Percentiles rank a stretch among this genome's conserved stretches.
Evolutionary conservation across 1,140 invertebrate genomes (phyloP).

Genomic region (Neodiprion pinetum): DNA sequence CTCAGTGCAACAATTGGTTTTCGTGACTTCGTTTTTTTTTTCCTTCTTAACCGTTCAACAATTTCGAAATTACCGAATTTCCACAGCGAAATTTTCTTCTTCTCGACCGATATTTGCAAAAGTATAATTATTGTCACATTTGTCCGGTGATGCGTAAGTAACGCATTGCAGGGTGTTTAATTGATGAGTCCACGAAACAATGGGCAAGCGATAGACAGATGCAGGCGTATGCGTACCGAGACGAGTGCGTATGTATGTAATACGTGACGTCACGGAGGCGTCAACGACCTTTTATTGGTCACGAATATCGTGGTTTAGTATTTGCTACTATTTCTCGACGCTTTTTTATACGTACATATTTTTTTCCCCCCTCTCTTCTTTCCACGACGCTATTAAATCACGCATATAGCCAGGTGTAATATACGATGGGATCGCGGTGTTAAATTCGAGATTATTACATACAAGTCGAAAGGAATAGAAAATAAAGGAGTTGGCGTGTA

Average conservation of each 20-base stretch:
- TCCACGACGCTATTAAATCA: too few relatives aligned
- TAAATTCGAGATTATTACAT: background rate
- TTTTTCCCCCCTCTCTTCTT: background rate
- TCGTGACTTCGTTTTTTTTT: too few relatives aligned
- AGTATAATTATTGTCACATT: too few relatives aligned
- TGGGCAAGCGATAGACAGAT: slow-evolving; percentile 20
- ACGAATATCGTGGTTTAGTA: background rate
- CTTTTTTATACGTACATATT: background rate
- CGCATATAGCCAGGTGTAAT: too few relatives aligned
- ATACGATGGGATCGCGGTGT: too few relatives aligned
- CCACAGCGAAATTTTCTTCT: too few relatives aligned
- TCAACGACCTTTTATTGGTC: slow-evolving; percentile 35
- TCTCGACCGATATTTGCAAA: too few relatives aligned
- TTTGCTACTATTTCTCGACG: background rate
- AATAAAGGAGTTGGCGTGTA: background rate
- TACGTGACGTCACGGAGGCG: slow-evolving; percentile 17
- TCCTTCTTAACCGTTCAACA: too few relatives aligned
- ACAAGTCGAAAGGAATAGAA: background rate
- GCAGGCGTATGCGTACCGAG: background rate
- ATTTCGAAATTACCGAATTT: too few relatives aligned
- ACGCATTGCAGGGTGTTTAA: slow-evolving; percentile 36
- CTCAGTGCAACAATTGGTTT: too few relatives aligned
- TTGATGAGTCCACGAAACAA: slow-evolving; percentile 39
- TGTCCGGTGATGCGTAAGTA: too few relatives aligned
- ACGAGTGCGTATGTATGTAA: background rate